These are phyloP conservation scores for Chelidonichthys spinosus DNA, from an alignment of 2,797 vertebrate genomes.

Conservation along the genomic window DNA sequence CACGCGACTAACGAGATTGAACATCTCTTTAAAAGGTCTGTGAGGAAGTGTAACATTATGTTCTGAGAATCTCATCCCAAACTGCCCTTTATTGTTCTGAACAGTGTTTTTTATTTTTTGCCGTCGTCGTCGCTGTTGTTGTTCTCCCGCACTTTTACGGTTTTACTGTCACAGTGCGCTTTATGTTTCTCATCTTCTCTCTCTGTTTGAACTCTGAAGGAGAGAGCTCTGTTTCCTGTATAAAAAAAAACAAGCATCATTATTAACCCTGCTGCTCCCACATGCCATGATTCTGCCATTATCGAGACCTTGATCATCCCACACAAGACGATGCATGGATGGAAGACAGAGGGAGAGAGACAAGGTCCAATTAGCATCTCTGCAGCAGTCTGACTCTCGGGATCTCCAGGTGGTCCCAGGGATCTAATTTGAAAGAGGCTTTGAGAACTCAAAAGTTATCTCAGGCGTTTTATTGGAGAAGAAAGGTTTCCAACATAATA, in stretches of 20 bases:
- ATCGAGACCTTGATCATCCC: slow-evolving; percentile 72
- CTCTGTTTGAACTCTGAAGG: slow-evolving; percentile 30
- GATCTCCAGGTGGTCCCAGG: slow-evolving; percentile 53
- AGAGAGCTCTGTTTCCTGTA: slow-evolving; percentile 11
- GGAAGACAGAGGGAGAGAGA: slow-evolving; percentile 43
- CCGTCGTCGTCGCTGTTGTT: neutral
- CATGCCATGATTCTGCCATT: slow-evolving; percentile 35
- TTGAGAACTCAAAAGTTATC: slow-evolving; percentile 47
- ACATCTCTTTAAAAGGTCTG: neutral
- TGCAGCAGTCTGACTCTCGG: slow-evolving; percentile 38
- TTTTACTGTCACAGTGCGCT: neutral
- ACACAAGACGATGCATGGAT: slow-evolving; percentile 43
- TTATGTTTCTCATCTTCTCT: slow-evolving; percentile 6
- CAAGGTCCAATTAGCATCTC: slow-evolving; percentile 67
- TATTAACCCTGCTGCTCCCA: slow-evolving; percentile 43
- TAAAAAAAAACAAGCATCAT: slow-evolving; percentile 45
- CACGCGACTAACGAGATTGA: neutral
- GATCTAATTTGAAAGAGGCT: slow-evolving; percentile 63
- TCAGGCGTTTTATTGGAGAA: slow-evolving; percentile 31
- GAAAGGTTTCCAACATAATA: slow-evolving; percentile 39
- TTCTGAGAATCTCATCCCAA: slow-evolving; percentile 10
- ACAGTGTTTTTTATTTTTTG: slow-evolving; percentile 5
- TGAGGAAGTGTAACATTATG: neutral
- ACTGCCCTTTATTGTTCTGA: slow-evolving; percentile 9
- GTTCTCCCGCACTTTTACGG: neutral